Evolutionary conservation across 2,888 invertebrate genomes (phyloP).

Genomic region (Thalpophila matura): DNA sequence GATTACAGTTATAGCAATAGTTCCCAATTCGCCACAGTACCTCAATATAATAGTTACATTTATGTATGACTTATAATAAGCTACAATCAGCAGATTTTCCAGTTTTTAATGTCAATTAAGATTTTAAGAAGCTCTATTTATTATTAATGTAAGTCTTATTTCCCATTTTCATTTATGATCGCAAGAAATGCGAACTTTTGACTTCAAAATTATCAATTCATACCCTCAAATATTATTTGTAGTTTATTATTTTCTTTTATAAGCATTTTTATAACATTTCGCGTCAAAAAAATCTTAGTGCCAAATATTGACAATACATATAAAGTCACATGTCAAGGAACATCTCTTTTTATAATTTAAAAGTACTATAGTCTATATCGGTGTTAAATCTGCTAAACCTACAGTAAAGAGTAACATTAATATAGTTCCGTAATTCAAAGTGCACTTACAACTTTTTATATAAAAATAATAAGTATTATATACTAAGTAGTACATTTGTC

Average conservation of each 20-base stretch:
- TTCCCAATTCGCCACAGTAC: conserved; percentile 87
- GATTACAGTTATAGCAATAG: conserved; percentile 86
- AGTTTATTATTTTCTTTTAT: conserved; percentile 40
- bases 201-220: conserved; percentile 42
- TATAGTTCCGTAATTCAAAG: conserved; percentile 89
- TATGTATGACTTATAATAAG: conserved; percentile 73
- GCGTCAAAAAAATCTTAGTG: conserved; percentile 57
- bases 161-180: conserved; percentile 37
- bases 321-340: conserved; percentile 55
- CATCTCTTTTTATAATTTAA: conserved; percentile 46
- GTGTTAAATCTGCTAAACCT: conserved; percentile 72
- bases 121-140: conserved; percentile 56
- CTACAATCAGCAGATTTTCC: conserved; percentile 70
- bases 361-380: conserved; percentile 54
- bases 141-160: conserved; percentile 54
- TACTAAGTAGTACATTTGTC: conserved; percentile 79
- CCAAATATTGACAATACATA: conserved; percentile 64
- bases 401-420: conserved; percentile 74
- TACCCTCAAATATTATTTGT: conserved; percentile 24
- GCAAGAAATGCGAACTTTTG: conserved; percentile 27
- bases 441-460: conserved; percentile 88
- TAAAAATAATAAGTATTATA: conserved; percentile 86
- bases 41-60: conserved; percentile 85
- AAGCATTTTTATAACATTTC: too few species aligned
- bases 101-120: conserved; percentile 63